phyloP scores from a whole-genome alignment of 2,797 vertebrate genomes.

The Neostethus bicornis region DNA sequence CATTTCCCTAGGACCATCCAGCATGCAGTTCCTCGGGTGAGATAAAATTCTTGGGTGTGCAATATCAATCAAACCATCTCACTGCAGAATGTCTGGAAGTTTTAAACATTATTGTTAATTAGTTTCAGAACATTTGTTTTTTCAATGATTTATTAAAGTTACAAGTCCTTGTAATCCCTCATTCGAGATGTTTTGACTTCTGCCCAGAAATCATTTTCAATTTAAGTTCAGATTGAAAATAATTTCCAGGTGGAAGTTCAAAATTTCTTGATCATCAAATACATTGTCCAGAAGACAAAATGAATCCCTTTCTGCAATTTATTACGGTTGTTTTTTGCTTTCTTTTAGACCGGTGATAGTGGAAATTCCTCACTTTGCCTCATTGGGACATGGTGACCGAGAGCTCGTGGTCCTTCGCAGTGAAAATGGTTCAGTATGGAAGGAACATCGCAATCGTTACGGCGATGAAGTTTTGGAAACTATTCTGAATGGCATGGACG shows the following conservation, averaged over 20 bases:
- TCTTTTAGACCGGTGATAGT: conserved; percentile 94
- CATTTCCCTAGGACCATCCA: conserved; percentile 92
- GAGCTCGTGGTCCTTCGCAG: conserved; percentile 94
- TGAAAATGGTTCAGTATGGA: conserved; percentile 95
- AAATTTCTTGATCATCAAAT: too few relatives aligned
- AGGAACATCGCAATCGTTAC: conserved; percentile 92
- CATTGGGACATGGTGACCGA: conserved; percentile 87
- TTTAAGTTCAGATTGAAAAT: too few relatives aligned
- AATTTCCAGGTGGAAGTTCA: too few relatives aligned
- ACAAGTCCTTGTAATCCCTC: too few relatives aligned
- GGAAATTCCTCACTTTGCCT: conserved; percentile 97
- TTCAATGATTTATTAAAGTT: neutral
- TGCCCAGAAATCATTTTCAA: too few relatives aligned
- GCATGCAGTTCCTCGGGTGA: conserved; percentile 96
- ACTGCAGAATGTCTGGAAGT: neutral
- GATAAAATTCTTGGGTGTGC: conserved; percentile 33
- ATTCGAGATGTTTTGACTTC: too few relatives aligned
- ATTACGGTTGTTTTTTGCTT: neutral
- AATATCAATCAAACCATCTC: neutral
- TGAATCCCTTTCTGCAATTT: neutral
- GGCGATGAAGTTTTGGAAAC: conserved; percentile 91
- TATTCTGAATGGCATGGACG: conserved; percentile 95
- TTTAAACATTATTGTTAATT: neutral
- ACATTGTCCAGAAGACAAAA: too few relatives aligned
- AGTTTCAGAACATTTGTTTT: neutral